Base-by-base conservation (phyloP, 1,140 invertebrate species). In the Drosophila mojavensis region DNA sequence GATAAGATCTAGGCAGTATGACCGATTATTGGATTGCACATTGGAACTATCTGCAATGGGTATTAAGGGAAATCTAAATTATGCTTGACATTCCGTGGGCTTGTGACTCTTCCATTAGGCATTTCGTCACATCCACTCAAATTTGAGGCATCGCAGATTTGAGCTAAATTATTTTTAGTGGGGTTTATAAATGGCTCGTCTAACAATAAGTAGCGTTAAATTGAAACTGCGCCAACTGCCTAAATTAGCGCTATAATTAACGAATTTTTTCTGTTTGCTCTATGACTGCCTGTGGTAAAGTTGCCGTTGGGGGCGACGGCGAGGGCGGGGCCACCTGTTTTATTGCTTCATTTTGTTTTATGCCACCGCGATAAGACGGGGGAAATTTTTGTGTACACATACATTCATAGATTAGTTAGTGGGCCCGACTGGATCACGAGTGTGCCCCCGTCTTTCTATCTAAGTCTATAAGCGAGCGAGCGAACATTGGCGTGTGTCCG, bases 231-330 rank as follows among this genome's bases (percentile, higher is more conserved):
- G 61, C 67, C 69, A 78, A 63, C 59, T 51, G 55, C 51, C 64
- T 51, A 79, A 89, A 80, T 84, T 77, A 88, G 80, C 80, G 76
- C 84, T 88, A 89, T 80, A 89, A 83, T 89, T 89, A 89, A 88
- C 79, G 66, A 79, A 60, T 51, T 45, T 68, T 39, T 3, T 45
- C n/a, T 36, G 5, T 15, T 30, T 65, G 11, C 28, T 60, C 15
- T 58, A n/a, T 24, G 53, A 17, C 43, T 58, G 61, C 39, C 63
- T 28, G 60, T 62, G 56, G 61, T 58, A 60, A 50, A 50, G 9
- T 7, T n/a, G 20, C 15, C 10, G 10, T 1, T 9, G 45, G 15
- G 3, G 5, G 10, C 28, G 24, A 2, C 5, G 36, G n/a, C 13
- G 13, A 20, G 17, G 58, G 30, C 20, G 45, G 47, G 9, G 17